phyloP scores from a whole-genome alignment of 2,797 vertebrate species.

The Pseudomugil tenellus region DNA sequence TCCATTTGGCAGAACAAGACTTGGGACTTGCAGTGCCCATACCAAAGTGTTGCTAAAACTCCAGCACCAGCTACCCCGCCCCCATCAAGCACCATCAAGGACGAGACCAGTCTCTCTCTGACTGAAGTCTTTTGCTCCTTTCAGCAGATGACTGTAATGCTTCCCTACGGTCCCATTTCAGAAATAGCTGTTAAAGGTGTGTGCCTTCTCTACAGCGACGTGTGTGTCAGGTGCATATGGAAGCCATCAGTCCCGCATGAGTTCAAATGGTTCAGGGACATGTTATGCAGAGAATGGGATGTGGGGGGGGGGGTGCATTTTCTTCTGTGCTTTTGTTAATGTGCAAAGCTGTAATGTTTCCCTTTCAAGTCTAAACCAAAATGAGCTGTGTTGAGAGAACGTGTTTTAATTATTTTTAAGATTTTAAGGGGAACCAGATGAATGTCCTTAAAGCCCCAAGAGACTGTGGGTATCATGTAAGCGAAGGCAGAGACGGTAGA shows the following conservation, averaged over 20 bases:
- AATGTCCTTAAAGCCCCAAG: constrained; percentile 64
- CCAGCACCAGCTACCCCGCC: constrained; percentile 1
- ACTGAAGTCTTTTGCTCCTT: constrained; percentile 70
- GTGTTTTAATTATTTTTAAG: constrained; percentile 48
- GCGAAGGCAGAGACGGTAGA: constrained; percentile 61
- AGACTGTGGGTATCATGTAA: constrained; percentile 80
- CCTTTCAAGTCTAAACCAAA: constrained; percentile 11
- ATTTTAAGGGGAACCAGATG: constrained; percentile 57
- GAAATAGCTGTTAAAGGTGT: constrained; percentile 74
- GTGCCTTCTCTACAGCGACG: not conserved
- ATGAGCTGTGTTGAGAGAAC: constrained; percentile 1
- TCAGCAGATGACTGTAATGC: constrained; percentile 73
- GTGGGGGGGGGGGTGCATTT: not conserved
- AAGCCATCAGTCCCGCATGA: constrained; percentile 56
- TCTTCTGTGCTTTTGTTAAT: not conserved
- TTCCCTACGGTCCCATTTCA: constrained; percentile 73
- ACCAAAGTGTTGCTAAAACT: constrained; percentile 21
- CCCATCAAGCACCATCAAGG: constrained; percentile 8
- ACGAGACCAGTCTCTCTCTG: not conserved
- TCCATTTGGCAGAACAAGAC: constrained; percentile 40
- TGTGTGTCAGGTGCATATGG: constrained; percentile 47
- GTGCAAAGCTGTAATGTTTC: constrained; percentile 23
- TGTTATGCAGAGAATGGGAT: constrained; percentile 18
- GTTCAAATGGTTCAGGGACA: constrained; percentile 33
- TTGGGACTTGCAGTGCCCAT: constrained; percentile 72